phyloP scores from a whole-genome alignment of 1,140 invertebrate genomes.

The Temnothorax curvispinosus region DNA sequence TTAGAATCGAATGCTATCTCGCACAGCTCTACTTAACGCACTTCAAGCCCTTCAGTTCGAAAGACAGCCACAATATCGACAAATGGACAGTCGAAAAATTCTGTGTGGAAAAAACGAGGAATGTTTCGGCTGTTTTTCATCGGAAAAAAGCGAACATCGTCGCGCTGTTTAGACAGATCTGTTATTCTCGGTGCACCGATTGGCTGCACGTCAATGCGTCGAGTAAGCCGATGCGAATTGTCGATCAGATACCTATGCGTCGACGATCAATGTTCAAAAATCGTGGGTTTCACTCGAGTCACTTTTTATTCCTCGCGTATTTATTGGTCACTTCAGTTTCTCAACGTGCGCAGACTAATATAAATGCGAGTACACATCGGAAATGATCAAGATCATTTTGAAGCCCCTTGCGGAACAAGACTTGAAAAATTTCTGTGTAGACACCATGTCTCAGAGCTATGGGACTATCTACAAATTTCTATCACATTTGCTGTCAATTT shows the following conservation, averaged over 20 bases:
- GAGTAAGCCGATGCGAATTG: conserved; percentile 18
- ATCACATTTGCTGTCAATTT: conserved; percentile 6
- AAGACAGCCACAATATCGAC: conserved; percentile 23
- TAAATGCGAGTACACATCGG: not conserved
- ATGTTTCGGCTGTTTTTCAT: conserved; percentile 10
- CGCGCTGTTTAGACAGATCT: conserved; percentile 49
- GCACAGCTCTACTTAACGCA: not conserved
- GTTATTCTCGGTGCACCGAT: conserved; percentile 33
- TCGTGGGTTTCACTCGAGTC: not conserved
- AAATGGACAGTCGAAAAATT: conserved; percentile 22
- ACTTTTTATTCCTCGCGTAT: conserved; percentile 1
- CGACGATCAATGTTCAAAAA: conserved; percentile 6
- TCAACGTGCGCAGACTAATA: not conserved
- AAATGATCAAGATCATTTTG: not conserved
- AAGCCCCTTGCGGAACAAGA: not conserved
- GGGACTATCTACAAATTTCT: not conserved
- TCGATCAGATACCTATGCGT: conserved; percentile 52
- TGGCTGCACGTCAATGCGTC: conserved; percentile 33
- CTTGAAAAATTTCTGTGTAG: not conserved
- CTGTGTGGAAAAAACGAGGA: conserved; percentile 44
- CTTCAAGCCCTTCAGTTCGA: not conserved
- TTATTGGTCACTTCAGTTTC: not conserved
- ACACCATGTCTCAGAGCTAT: not conserved
- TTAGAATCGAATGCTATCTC: not conserved
- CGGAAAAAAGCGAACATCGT: conserved; percentile 4